phyloP scores from a whole-genome alignment of 2,113 vertebrate genomes.

The Baryphthengus martii region DNA sequence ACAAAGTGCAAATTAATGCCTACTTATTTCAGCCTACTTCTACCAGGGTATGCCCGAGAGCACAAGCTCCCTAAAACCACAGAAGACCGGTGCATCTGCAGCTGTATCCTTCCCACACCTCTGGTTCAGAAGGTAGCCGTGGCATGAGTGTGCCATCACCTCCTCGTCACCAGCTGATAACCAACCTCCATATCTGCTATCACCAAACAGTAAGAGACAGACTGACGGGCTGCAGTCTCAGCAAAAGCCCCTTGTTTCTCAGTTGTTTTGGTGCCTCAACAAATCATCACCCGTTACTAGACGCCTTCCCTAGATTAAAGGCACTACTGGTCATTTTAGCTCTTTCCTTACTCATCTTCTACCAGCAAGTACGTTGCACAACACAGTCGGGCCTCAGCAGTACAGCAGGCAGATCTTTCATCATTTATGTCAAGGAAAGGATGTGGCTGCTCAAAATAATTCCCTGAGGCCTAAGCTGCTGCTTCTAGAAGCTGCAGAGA shows the following conservation, averaged over 20 bases:
- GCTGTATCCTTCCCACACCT: background rate
- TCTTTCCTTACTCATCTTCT: background rate
- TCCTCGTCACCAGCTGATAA: background rate
- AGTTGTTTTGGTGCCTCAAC: background rate
- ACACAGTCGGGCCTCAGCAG: background rate
- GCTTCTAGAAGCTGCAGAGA: background rate
- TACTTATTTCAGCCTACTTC: background rate
- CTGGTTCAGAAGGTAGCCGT: background rate
- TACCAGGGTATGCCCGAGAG: background rate
- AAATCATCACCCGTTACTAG: background rate
- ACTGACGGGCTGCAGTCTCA: background rate
- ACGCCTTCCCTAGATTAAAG: background rate
- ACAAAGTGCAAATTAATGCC: background rate
- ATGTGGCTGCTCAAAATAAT: background rate
- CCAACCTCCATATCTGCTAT: accelerated
- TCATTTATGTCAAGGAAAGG: background rate
- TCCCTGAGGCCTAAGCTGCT: background rate
- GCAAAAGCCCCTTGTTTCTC: background rate
- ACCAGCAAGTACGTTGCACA: background rate
- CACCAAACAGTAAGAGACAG: background rate
- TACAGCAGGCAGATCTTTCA: background rate
- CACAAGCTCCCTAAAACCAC: background rate
- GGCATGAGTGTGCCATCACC: background rate
- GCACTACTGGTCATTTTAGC: background rate
- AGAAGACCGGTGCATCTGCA: background rate